Conservation (phyloP, 2,797 vertebrate species). For the Notamacropus eugenii region DNA sequence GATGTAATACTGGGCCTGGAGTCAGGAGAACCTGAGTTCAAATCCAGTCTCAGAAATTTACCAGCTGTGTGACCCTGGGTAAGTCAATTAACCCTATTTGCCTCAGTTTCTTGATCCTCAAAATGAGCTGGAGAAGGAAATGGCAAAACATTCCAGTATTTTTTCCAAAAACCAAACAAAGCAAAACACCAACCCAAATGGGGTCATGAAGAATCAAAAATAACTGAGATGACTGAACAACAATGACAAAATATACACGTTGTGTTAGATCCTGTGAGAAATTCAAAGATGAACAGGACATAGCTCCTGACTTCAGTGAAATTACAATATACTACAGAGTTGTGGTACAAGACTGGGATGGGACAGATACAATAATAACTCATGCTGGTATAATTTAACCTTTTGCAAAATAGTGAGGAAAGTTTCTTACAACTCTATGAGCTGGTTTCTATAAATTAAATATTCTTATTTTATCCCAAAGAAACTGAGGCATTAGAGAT, state of each 20-base stretch:
- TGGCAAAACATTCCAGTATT: background rate
- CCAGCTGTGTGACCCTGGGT: background rate
- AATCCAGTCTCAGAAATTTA: background rate
- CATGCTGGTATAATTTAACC: background rate
- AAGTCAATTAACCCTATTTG: background rate
- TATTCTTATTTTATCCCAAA: background rate
- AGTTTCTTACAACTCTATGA: background rate
- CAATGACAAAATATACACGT: background rate
- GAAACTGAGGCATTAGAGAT: background rate
- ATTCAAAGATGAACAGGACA: background rate
- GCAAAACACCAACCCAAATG: too few relatives aligned
- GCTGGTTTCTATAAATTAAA: background rate
- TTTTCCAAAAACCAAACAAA: background rate
- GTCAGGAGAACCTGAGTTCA: background rate
- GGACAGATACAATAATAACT: background rate
- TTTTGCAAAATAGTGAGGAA: background rate
- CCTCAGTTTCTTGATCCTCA: background rate
- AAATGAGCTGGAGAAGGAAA: background rate
- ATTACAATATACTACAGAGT: background rate
- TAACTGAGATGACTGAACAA: background rate
- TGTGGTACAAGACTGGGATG: background rate
- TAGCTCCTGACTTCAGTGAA: background rate
- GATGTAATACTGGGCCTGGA: background rate
- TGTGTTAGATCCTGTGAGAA: background rate
- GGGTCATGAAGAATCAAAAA: background rate